Evolutionary conservation across 2,113 vertebrate genomes (phyloP).

Genomic region (Sinocyclocheilus anshuiensis): DNA sequence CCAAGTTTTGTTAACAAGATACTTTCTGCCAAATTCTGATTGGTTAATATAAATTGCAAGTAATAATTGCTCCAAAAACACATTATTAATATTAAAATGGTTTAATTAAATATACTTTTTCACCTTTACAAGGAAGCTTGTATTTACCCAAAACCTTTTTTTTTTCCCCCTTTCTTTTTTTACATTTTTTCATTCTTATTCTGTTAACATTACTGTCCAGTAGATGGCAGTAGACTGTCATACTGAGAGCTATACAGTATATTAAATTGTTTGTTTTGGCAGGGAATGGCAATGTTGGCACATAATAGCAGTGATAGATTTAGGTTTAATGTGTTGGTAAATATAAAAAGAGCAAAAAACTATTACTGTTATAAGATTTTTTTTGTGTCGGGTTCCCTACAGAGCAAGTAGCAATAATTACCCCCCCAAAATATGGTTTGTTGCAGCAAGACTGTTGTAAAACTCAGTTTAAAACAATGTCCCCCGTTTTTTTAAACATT

Average conservation of each 20-base stretch:
- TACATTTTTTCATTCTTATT: no score
- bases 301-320: no score
- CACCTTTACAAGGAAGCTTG: neutral
- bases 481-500: neutral
- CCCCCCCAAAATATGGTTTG: neutral
- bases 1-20: neutral
- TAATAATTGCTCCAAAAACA: neutral
- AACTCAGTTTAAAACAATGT: neutral
- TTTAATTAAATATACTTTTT: neutral
- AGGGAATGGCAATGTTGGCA: no score
- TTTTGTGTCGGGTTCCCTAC: neutral
- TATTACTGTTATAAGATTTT: neutral
- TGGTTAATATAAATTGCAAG: neutral
- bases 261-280: conserved; percentile 12
- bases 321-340: neutral
- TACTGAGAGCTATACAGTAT: no score
- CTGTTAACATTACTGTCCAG: neutral
- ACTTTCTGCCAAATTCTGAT: neutral
- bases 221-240: neutral
- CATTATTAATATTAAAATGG: neutral
- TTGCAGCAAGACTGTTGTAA: neutral
- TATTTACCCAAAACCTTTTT: no score
- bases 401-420: neutral
- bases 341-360: no score
- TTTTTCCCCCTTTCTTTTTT: no score